Conservation (phyloP, 2,113 vertebrate species). For the Meles meles region DNA sequence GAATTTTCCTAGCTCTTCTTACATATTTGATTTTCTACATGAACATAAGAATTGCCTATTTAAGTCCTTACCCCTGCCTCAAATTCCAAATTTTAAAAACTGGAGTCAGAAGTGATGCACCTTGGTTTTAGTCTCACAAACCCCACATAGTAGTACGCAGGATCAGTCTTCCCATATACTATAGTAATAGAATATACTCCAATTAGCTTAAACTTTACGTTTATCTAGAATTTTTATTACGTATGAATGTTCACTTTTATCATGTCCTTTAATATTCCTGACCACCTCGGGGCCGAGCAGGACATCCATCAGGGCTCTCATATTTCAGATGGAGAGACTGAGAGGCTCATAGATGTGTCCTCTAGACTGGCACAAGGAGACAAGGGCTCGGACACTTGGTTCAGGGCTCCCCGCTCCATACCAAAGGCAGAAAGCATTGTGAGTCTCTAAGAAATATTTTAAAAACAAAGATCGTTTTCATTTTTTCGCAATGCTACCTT, state of each 20-base stretch:
- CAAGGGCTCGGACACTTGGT: not conserved
- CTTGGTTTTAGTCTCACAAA: not conserved
- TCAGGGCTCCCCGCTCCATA: not conserved
- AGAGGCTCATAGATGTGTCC: not conserved
- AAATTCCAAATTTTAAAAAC: not conserved
- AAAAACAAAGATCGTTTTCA: not conserved
- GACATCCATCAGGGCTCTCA: not conserved
- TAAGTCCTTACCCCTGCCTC: not conserved
- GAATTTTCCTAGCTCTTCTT: not conserved
- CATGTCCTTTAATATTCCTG: not conserved
- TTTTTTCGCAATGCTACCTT: not conserved
- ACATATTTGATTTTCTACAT: not conserved
- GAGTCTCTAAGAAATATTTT: not conserved
- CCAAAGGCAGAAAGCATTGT: not conserved
- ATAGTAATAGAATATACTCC: not conserved
- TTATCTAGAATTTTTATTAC: not conserved
- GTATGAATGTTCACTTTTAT: not conserved
- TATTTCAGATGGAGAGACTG: not conserved
- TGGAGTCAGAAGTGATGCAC: not conserved
- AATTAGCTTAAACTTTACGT: not conserved
- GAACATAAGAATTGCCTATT: not conserved
- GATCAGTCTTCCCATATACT: not conserved
- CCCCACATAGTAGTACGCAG: not conserved
- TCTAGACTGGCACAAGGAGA: not conserved
- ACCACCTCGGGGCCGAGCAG: not conserved